Conservation (phyloP, 2,113 vertebrate genomes). For the Cebidichthys violaceus region DNA sequence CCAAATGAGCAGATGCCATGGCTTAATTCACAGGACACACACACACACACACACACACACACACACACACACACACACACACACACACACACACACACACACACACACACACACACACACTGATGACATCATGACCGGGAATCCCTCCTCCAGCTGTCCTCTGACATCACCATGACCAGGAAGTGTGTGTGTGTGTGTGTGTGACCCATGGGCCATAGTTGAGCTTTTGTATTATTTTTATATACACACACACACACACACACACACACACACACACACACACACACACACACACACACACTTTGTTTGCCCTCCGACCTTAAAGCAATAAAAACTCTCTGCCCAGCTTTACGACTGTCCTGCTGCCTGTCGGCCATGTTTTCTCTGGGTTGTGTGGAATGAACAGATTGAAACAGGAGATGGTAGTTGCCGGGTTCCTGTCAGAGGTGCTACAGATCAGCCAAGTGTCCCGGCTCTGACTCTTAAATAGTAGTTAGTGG, state of each 20-base stretch:
- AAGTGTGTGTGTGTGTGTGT: constrained; percentile 24
- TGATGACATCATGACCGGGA: constrained; percentile 63
- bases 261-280: too few relatives aligned
- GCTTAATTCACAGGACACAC: neutral
- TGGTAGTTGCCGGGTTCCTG: constrained; percentile 23
- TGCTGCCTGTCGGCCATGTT: constrained; percentile 7
- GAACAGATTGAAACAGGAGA: constrained; percentile 31
- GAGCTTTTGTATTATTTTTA: neutral
- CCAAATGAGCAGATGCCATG: constrained; percentile 22
- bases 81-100: neutral
- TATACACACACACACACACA: too few relatives aligned
- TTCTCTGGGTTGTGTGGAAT: constrained; percentile 3
- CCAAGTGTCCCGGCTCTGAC: constrained; percentile 49
- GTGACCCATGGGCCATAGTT: constrained; percentile 4
- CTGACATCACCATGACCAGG: constrained; percentile 56
- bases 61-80: too few relatives aligned
- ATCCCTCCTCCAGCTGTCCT: constrained; percentile 68
- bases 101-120: neutral
- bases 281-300: too few relatives aligned
- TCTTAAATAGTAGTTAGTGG: constrained; percentile 56
- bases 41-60: too few relatives aligned
- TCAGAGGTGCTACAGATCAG: constrained; percentile 43
- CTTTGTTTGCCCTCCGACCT: constrained; percentile 7
- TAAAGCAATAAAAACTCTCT: neutral
- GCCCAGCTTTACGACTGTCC: neutral